Conservation (phyloP, 2,797 vertebrate species). For the Paedocypris micromegethes region DNA sequence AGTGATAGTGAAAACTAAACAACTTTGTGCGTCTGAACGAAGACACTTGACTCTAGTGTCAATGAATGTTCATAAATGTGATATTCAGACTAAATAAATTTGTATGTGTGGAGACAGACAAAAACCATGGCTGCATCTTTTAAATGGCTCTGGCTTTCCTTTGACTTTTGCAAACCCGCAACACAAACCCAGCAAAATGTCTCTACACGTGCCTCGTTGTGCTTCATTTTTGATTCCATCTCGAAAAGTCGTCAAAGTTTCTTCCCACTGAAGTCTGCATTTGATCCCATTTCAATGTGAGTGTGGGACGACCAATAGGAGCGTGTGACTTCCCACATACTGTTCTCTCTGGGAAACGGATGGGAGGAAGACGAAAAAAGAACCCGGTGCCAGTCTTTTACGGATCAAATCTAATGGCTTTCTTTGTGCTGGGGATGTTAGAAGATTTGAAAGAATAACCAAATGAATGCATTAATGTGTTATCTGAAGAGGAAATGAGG, state of each 20-base stretch:
- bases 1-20: too few relatives aligned
- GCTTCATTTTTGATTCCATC: slow-evolving; percentile 12
- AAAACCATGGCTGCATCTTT: too few relatives aligned
- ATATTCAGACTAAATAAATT: too few relatives aligned
- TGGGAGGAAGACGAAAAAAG: too few relatives aligned
- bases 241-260: slow-evolving; percentile 24
- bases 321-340: slow-evolving; percentile 3
- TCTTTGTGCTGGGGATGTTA: slow-evolving; percentile 4
- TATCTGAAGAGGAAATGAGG: not conserved
- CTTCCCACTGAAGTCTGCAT: slow-evolving; percentile 10
- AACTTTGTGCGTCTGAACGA: too few relatives aligned
- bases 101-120: too few relatives aligned
- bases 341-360: not conserved
- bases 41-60: too few relatives aligned
- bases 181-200: not conserved
- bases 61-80: too few relatives aligned
- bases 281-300: slow-evolving; percentile 23
- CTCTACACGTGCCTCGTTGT: not conserved
- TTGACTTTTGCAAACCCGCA: not conserved
- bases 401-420: slow-evolving; percentile 11
- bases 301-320: slow-evolving; percentile 14
- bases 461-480: slow-evolving; percentile 11
- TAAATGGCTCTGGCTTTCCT: too few relatives aligned
- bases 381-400: not conserved
- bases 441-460: slow-evolving; percentile 1